phyloP scores from a whole-genome alignment of 1,140 invertebrate species.

The Plodia interpunctella region DNA sequence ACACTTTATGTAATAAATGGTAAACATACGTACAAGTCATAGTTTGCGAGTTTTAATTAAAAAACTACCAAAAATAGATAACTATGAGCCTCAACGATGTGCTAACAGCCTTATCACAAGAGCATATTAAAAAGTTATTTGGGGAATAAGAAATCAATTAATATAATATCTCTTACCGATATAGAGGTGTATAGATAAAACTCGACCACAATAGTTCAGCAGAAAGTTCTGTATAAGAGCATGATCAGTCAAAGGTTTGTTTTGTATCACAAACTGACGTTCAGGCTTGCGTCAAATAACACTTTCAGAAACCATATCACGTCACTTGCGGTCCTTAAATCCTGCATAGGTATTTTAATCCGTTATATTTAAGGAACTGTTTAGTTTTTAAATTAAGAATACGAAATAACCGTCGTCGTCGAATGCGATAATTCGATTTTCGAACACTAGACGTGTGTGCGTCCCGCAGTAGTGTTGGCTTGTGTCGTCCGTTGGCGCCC shows the following conservation, averaged over 20 bases:
- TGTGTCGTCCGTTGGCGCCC: constrained; percentile 35
- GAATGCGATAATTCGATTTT: neutral
- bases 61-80: neutral
- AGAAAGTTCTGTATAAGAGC: constrained; percentile 33
- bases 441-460: constrained; percentile 41
- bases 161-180: constrained; percentile 25
- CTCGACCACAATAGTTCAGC: constrained; percentile 10
- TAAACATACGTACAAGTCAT: neutral
- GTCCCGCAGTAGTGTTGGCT: constrained; percentile 26
- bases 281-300: constrained; percentile 46
- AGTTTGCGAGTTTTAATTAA: neutral
- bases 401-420: neutral
- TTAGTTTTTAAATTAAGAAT: too few relatives aligned
- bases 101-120: neutral
- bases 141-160: neutral
- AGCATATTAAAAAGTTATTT: constrained; percentile 6
- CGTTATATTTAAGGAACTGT: neutral
- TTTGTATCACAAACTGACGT: constrained; percentile 34
- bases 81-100: neutral
- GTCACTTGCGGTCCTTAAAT: constrained; percentile 40
- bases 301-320: constrained; percentile 55
- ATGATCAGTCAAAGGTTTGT: constrained; percentile 23
- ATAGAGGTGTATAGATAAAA: constrained; percentile 6
- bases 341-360: constrained; percentile 37
- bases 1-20: neutral